Evolutionary conservation across 1,140 invertebrate genomes (phyloP), one percentile per base, ranked within the genome.

Genomic region (Halesus radiatus): DNA sequence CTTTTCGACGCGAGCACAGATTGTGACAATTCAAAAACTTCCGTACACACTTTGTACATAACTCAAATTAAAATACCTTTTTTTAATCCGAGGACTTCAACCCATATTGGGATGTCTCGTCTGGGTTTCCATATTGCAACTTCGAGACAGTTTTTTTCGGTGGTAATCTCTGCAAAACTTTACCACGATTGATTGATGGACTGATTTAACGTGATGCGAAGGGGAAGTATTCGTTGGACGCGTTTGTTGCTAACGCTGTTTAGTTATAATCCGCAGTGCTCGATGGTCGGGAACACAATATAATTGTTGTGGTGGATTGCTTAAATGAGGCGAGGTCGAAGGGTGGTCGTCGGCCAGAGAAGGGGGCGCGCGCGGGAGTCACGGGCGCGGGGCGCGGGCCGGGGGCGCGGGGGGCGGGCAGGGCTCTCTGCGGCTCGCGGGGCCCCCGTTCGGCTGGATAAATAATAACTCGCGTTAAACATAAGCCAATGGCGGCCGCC

Each of bases 401-500:
- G 10, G 16, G 56, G 60, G 64, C 23, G 52, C n/a, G 56, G 22
- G 32, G 52, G 54, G 56, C 70, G 26, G 45, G 68, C 18, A 62
- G 52, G 74, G 20, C n/a, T 16, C 18, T 60, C 18, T 29, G 20
- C 45, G 52, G 74, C 20, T 37, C 32, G 45, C 58, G 18, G 58
- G 66, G 68, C 29, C 64, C 26, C 60, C 53, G 52, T 23, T 50
- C 7, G 64, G 75, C 75, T 62, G 8, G 20, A 52, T 50, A 66
- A 66, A 76, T 66, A 76, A 52, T 52, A 52, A 60, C 37, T 64
- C 23, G 75, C 75, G 75, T 62, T 64, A 52, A 50, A 66, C 75
- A 66, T 62, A 62, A 52, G 60, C 75, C 75, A 66, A 79, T 79
- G 77, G 77, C 64, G 52, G 5, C 68, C 54, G 53, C 66, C 77